These are phyloP conservation scores for Mythimna loreyi DNA, from an alignment of 2,888 invertebrate genomes.

Conservation along the genomic window DNA sequence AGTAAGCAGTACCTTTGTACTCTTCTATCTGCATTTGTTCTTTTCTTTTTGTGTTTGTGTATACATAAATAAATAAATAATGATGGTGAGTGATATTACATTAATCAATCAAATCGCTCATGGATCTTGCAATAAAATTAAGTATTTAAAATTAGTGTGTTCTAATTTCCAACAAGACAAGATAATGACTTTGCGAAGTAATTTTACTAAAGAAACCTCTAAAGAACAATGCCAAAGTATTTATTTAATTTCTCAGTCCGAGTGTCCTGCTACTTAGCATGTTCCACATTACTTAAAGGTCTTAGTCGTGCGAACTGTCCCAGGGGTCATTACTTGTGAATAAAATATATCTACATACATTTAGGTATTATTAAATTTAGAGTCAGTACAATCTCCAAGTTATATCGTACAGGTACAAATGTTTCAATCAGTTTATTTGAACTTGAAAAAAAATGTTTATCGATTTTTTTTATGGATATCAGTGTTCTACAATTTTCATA, in stretches of 20 bases:
- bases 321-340: slow-evolving; percentile 43
- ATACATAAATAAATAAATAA: too few relatives aligned
- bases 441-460: not conserved
- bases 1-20: too few relatives aligned
- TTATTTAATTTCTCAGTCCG: slow-evolving; percentile 35
- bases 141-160: not conserved
- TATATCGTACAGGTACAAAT: not conserved
- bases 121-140: too few relatives aligned
- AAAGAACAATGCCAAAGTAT: slow-evolving; percentile 10
- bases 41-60: too few relatives aligned
- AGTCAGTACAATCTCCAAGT: not conserved
- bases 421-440: not conserved
- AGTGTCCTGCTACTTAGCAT: slow-evolving; percentile 38
- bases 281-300: slow-evolving; percentile 47
- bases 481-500: too few relatives aligned
- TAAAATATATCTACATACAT: slow-evolving; percentile 25
- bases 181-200: too few relatives aligned
- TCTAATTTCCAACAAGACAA: not conserved
- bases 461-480: too few relatives aligned
- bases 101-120: too few relatives aligned
- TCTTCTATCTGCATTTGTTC: too few relatives aligned
- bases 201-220: not conserved
- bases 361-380: slow-evolving; percentile 4
- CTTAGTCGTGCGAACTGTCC: slow-evolving; percentile 51
- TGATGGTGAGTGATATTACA: too few relatives aligned